Evolutionary conservation across 1,140 invertebrate species (phyloP), one percentile per base, ranked within the genome.

Genomic region (Drosophila kepulauana): DNA sequence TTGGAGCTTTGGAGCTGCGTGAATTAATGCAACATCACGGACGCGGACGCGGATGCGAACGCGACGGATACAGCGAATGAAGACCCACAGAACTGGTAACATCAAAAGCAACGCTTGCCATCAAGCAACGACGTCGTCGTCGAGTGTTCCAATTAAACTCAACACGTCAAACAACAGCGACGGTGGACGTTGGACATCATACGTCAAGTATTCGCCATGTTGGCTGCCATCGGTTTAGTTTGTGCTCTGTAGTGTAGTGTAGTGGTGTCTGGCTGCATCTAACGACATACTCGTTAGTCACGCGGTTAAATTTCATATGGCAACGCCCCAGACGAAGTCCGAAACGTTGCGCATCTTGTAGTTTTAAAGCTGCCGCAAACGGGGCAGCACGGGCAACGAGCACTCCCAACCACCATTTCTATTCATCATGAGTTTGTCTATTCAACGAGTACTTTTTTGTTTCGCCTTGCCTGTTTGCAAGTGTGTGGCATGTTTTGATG

Each of bases 141-240:
- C 63, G 82, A 87, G 84, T 87, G 84, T 79, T 88, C 82, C 84
- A 87, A 87, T 87, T 87, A 87, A 87, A 87, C 82, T 87, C 82
- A 80, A 87, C 82, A 82, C 82, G 82, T 88, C 82, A 87, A 88
- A 82, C 84, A 87, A 88, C 82, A 87, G 68, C 76, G 63, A 35
- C 57, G 49, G 35, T 38, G 75, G 78, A 71, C 81, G 58, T 63
- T 79, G 52, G 62, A 57, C 62, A 56, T 1, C 49, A 64, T 76
- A 79, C 79, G 67, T 87, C 82, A 87, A 87, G 79, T 87, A 85
- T 85, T 79, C 82, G 82, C 68, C 76, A 82, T 75, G 82, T 38
- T 61, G 64, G 72, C 72, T 54, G 64, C n/a, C 71, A 59, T 73
- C 54, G 54, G 52, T 73, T 67, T 66, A 66, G 70, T 41, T 71